Base-by-base conservation (phyloP, 53 echinoderm and acorn worm genomes). In the Arbacia lixula region DNA sequence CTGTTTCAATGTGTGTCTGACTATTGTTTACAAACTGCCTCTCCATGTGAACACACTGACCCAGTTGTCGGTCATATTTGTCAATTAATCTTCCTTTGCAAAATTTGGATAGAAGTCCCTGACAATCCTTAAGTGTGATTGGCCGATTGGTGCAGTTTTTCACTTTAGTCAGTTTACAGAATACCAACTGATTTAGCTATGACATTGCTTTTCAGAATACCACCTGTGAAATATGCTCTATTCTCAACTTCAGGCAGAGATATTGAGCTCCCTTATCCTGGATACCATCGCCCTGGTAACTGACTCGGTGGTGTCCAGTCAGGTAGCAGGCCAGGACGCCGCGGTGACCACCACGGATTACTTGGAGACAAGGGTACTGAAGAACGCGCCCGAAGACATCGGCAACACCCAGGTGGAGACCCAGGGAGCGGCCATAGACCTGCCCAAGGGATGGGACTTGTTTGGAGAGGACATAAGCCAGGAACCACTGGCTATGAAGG, bases 391-490 rank as follows among this genome's bases (percentile, higher is more conserved):
- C 1, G 82, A 61, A 16, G 64, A 64, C 32, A 22, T 81, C 10
- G 40, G 40, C 12, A 29, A 74, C 26, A 9, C 12, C 2, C 31
- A 33, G 21, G 58, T 77, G 12, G 5, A 0, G 17, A 9, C 35
- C 19, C 22, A 8, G 24, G 58, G 40, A 10, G 39, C 16, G 0
- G 21, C 36, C 37, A 56, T 77, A 21, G 42, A 40, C 2, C 41
- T 89, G 4, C 92, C 92, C 1, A 26, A 74, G 4, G 89, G 68
- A 14, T 43, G 41, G 4, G 37, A 22, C 11, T 74, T 92, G 20
- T 89, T 92, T 52, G 81, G 86, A 6, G 72, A 57, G 22, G 72
- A 41, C 11, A 28, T 50, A 16, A 60, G 53, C 1, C 75, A 75
- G 54, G 35, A 35, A 19, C 32, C 19, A 6, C 0, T 75, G 19